Evolutionary conservation across 2,888 invertebrate species (phyloP), one percentile per base, ranked within the genome.

Genomic region (Criorhina ranunculi): DNA sequence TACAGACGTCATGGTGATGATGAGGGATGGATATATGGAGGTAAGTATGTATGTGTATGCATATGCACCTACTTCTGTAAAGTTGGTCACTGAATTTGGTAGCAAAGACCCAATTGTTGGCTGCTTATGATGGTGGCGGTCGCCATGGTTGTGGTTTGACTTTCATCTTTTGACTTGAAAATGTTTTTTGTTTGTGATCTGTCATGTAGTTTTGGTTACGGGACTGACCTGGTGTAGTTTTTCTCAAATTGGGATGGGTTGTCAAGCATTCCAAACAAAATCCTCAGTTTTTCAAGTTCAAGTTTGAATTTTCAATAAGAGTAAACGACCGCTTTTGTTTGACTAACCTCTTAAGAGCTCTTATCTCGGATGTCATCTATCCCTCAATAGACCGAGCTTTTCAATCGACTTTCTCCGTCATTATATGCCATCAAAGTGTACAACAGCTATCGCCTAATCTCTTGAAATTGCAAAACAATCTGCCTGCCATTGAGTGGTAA

Each of bases 401-500:
- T 37, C 29, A 12, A 51, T 66, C 12, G 9, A 9, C 1, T 24
- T 46, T 49, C 29, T 3, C 51, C 29, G n/a, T 42, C 60, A 53
- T 51, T 51, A 60, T 51, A 19, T 24, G n/a, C n/a, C 42, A 33
- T 51, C 40, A 31, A 40, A 31, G 37, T 3, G 6, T 31, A 37
- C 37, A 72, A 1, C 33, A 37, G 12, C 19, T 62, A 64, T 62
- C 64, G 55, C 6, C 17, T 64, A 44, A 55, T 64, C 53, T 64
- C 53, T 37, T 15, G n/a, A 53, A 64, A 44, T 9, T 15, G 24
- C 24, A 24, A 33, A 62, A 42, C 73, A 62, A 53, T 73, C 33
- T 24, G 42, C 12, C 29, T 24, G 5, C n/a, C 53, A 55, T 46
- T 29, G 64, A 44, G 40, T 60, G 37, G 40, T 6, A 51, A 31